A percentile compares a stretch with the other conserved stretches of the same genome.
These are phyloP conservation scores for Eledona agricola DNA, from an alignment of 2,888 invertebrate species.

Conservation along the genomic window DNA sequence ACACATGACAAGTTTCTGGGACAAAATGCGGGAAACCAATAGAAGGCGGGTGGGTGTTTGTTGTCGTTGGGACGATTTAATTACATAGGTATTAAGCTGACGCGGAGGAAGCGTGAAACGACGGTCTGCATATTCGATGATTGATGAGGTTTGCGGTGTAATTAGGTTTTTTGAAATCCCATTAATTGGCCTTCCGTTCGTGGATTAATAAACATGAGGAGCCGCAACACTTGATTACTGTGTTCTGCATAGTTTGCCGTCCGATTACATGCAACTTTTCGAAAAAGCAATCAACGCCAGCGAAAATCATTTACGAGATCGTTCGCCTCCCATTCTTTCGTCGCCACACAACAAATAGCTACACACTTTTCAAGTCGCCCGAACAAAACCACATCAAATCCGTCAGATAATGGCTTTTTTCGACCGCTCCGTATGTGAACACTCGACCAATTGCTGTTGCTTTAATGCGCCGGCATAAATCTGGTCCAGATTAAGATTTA, in stretches of 20 bases:
- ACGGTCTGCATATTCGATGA: conserved; percentile 10
- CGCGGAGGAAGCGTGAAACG: conserved; percentile 1
- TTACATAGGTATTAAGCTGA: too few relatives aligned
- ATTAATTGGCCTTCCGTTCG: conserved; percentile 17
- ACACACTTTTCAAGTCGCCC: too few relatives aligned
- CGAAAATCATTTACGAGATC: too few relatives aligned
- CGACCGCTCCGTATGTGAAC: too few relatives aligned
- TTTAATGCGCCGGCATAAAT: conserved; percentile 13
- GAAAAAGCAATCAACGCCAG: too few relatives aligned
- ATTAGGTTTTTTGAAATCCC: conserved; percentile 8
- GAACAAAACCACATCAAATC: too few relatives aligned
- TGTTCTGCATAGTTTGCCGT: too few relatives aligned
- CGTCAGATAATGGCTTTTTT: too few relatives aligned
- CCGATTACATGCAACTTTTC: too few relatives aligned
- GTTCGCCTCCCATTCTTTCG: too few relatives aligned
- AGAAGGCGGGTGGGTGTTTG: not conserved
- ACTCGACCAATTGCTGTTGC: too few relatives aligned
- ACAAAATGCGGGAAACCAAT: conserved; percentile 30
- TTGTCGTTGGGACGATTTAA: conserved; percentile 1
- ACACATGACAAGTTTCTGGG: conserved; percentile 31
- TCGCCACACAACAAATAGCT: too few relatives aligned
- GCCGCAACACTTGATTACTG: not conserved
- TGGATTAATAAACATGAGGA: conserved; percentile 4
- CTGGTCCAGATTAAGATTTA: conserved; percentile 28
- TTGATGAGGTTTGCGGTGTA: conserved; percentile 4